Conservation (phyloP, 2,113 vertebrate species). For the Oncorhynchus tshawytscha region DNA sequence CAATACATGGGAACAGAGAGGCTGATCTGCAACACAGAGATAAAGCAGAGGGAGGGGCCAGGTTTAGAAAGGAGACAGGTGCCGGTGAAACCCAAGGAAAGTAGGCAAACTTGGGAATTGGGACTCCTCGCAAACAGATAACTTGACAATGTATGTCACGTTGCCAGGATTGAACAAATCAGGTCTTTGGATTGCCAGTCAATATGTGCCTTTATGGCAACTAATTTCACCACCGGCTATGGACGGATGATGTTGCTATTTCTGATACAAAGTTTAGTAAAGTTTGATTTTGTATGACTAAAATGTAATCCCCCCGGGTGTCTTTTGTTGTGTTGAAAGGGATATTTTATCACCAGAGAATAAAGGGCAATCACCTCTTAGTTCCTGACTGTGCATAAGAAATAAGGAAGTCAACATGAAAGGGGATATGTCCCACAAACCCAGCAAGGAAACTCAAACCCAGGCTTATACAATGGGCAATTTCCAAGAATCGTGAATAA, state of each 20-base stretch:
- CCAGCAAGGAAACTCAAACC: constrained; percentile 55
- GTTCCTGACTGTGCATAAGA: constrained; percentile 32
- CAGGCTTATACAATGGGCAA: constrained; percentile 45
- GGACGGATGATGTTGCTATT: background rate
- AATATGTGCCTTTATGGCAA: background rate
- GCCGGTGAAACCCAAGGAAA: constrained; percentile 52
- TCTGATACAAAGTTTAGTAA: background rate
- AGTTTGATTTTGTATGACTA: constrained; percentile 15
- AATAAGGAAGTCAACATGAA: constrained; percentile 63
- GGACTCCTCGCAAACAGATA: constrained; percentile 31
- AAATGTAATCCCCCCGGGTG: constrained; percentile 19
- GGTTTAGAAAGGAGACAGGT: constrained; percentile 33
- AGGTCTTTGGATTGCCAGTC: background rate
- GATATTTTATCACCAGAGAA: constrained; percentile 55
- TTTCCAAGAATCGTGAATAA: constrained; percentile 43
- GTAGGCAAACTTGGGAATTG: constrained; percentile 46
- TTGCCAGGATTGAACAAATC: background rate
- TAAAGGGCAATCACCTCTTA: constrained; percentile 46
- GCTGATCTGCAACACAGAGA: constrained; percentile 49
- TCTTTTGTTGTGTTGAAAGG: constrained; percentile 39
- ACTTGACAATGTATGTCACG: constrained; percentile 10
- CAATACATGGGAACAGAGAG: constrained; percentile 50
- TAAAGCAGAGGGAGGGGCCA: constrained; percentile 49
- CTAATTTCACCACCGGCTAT: background rate
- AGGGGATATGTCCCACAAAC: constrained; percentile 53